Evolutionary conservation across 2,888 invertebrate genomes (phyloP), one percentile per base, ranked within the genome.

Genomic region (Thera britannica): DNA sequence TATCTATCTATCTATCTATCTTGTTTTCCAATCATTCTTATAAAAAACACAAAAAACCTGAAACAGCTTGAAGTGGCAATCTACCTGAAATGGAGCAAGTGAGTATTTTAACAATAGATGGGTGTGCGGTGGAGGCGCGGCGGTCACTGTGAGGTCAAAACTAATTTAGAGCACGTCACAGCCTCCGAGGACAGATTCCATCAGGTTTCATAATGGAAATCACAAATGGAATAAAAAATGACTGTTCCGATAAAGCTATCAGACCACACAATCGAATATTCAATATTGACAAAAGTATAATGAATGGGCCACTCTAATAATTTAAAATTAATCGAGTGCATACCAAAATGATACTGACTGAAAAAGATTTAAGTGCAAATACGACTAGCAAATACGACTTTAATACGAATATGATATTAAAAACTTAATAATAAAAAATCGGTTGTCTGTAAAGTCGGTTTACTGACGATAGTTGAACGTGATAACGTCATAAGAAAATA

Each of bases 101-200:
- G 72, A 72, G 73, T 46, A 9, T 78, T 80, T 71, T 72, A 69
- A 74, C 72, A 76, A 71, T 75, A 85, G 83, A 89, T 86, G 84
- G 88, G 79, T 76, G 73, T 80, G 85, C 80, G 85, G 90, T 83
- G 72, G 72, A 68, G 76, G 88, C 75, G 90, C 69, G 76, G 88
- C 75, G 90, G 89, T 85, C 78, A 78, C 79, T 72, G 76, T 79
- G 79, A 80, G 85, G 84, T 85, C 82, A 81, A 90, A 92, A 90
- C 90, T 90, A 90, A 92, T 92, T 90, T 90, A 88, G 87, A 83
- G 76, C 79, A 82, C 85, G 89, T 90, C 88, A 90, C 79, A 77
- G 80, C 79, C 75, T 77, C 76, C 76, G 78, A 75, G 77, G 72
- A 77, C 75, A 72, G 82, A 78, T 81, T 78, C 81, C 79, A 83